A percentile compares a stretch with the other conserved stretches of the same genome.
Conservation (phyloP, 92 coral and sea anemone genomes). For the Phenganax stokvisi region DNA sequence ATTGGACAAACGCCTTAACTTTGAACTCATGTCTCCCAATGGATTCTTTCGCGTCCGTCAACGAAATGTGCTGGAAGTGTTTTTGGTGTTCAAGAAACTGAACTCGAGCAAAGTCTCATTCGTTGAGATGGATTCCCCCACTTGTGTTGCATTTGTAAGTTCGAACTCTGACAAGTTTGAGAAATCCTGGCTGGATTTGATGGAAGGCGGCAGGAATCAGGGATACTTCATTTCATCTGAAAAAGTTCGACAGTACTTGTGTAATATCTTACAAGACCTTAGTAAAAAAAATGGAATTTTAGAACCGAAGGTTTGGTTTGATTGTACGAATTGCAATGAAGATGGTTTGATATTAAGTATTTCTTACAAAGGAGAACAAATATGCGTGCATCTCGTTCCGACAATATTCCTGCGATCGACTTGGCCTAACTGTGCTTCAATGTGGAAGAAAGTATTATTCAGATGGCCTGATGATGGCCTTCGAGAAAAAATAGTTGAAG, state of each 20-base stretch:
- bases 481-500: conserved; percentile 26
- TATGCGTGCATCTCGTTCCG: conserved; percentile 26
- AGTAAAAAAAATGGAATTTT: conserved; percentile 23
- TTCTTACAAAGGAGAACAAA: conserved; percentile 27
- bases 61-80: conserved; percentile 25
- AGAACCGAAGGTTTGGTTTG: conserved; percentile 25
- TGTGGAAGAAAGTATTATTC: conserved; percentile 37
- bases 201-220: conserved; percentile 22
- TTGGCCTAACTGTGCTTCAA: conserved; percentile 27
- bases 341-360: conserved; percentile 32
- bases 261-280: conserved; percentile 16
- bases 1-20: conserved; percentile 27
- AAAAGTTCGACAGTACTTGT: conserved; percentile 5
- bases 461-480: conserved; percentile 33
- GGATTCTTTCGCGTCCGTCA: conserved; percentile 20
- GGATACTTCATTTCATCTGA: conserved; percentile 20
- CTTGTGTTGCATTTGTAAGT: conserved; percentile 22
- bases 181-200: conserved; percentile 25
- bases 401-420: conserved; percentile 15
- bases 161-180: conserved; percentile 12
- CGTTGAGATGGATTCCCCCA: conserved; percentile 34
- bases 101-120: conserved; percentile 16
- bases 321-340: conserved; percentile 27
- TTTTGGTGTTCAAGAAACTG: conserved; percentile 31
- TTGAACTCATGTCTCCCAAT: conserved; percentile 25